phyloP scores from a whole-genome alignment of 2,113 vertebrate genomes.

The Odontophorus gujanensis region DNA sequence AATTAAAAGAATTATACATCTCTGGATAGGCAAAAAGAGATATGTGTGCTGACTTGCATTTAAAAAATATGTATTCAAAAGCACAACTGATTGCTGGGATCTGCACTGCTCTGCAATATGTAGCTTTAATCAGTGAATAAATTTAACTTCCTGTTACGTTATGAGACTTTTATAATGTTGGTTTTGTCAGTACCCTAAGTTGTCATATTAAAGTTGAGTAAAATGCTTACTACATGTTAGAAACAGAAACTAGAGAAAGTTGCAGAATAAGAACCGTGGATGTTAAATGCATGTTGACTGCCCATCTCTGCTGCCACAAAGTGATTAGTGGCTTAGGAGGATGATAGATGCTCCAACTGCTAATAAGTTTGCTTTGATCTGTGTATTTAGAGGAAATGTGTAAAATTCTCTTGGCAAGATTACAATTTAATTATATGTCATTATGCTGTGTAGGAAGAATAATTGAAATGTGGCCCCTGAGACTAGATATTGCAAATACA shows the following conservation, averaged over 20 bases:
- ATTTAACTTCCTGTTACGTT: neutral
- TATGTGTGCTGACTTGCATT: neutral
- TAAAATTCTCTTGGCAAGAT: constrained; percentile 76
- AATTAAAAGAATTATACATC: neutral
- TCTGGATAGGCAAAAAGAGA: neutral
- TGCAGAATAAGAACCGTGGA: neutral
- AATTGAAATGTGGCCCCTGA: constrained; percentile 80
- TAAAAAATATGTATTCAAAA: neutral
- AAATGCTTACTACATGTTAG: constrained; percentile 5
- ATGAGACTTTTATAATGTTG: neutral
- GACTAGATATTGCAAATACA: constrained; percentile 76
- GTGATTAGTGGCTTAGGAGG: constrained; percentile 61
- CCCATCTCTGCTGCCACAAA: constrained; percentile 56
- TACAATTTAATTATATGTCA: constrained; percentile 78
- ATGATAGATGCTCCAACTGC: constrained; percentile 67
- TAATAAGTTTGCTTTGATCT: constrained; percentile 77
- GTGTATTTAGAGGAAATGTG: constrained; percentile 74
- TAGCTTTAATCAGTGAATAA: neutral
- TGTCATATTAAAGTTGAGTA: constrained; percentile 10
- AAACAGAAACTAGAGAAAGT: constrained; percentile 29
- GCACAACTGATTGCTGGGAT: neutral
- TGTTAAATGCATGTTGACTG: constrained; percentile 49
- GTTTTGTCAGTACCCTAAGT: constrained; percentile 3
- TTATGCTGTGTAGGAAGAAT: constrained; percentile 79
- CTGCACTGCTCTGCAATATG: rapidly evolving